phyloP scores from a whole-genome alignment of 2,797 vertebrate genomes.

The Tapirus indicus region DNA sequence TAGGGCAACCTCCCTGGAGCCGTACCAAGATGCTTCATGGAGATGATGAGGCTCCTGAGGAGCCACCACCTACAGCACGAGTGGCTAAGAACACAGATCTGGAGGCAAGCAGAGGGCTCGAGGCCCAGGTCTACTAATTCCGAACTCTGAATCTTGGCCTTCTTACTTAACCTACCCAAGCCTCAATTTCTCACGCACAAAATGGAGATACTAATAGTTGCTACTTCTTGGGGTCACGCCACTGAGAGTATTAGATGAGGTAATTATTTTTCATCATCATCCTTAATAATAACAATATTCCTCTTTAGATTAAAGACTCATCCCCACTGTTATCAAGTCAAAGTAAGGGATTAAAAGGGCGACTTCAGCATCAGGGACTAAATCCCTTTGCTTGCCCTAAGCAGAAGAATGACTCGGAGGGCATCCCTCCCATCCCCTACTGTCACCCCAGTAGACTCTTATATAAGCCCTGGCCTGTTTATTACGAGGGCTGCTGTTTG shows the following conservation, averaged over 20 bases:
- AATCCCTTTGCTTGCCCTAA: neutral
- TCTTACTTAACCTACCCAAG: neutral
- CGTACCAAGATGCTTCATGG: rapidly evolving
- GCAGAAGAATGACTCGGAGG: neutral
- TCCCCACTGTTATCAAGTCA: neutral
- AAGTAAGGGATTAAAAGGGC: neutral
- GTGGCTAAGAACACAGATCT: neutral
- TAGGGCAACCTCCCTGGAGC: neutral
- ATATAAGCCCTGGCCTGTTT: neutral
- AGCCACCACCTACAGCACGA: neutral
- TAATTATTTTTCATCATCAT: neutral
- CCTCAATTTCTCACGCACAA: neutral
- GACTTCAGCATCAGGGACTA: neutral
- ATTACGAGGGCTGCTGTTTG: neutral
- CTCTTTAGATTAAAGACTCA: neutral
- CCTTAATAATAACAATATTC: neutral
- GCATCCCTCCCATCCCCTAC: neutral
- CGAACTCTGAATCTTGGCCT: neutral
- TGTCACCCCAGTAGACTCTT: neutral
- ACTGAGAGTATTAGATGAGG: neutral
- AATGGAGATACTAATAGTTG: neutral
- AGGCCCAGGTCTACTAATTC: neutral
- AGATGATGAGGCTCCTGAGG: neutral
- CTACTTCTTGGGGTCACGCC: neutral
- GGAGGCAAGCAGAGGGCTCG: neutral